Conservation (phyloP, 2,888 invertebrate species). For the Hyposoter dolosus region DNA sequence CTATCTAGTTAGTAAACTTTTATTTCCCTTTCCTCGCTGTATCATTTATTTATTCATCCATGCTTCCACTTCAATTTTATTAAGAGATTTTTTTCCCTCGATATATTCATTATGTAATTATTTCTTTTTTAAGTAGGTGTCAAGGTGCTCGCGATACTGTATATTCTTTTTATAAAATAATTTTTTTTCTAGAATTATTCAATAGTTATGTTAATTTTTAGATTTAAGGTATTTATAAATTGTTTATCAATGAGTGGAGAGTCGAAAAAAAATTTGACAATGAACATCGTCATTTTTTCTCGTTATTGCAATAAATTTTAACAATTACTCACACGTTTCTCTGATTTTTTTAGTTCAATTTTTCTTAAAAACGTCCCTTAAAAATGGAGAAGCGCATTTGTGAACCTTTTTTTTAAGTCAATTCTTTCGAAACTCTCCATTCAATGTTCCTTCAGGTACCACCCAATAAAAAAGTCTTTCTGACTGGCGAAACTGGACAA, state of each 20-base stretch:
- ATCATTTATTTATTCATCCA: constrained; percentile 3
- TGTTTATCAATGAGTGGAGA: constrained; percentile 16
- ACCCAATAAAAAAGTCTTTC: background rate
- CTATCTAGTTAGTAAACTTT: constrained; percentile 17
- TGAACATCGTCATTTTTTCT: background rate
- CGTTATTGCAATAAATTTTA: background rate
- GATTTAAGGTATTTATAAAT: constrained; percentile 1
- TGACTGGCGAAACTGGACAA: background rate
- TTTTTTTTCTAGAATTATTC: background rate
- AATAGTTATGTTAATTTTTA: background rate
- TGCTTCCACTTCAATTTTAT: background rate
- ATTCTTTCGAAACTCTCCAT: constrained; percentile 19
- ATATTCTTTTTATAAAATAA: background rate
- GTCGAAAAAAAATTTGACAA: background rate
- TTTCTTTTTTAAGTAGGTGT: constrained; percentile 21
- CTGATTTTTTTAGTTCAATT: background rate
- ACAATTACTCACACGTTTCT: background rate
- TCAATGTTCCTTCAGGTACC: constrained; percentile 18
- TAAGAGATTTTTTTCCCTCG: background rate
- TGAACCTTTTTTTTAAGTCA: background rate
- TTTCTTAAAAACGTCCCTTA: background rate
- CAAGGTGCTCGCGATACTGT: constrained; percentile 54
- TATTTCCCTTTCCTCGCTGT: background rate
- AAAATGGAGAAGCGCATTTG: background rate
- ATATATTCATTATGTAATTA: background rate